A percentile compares a stretch with the other conserved stretches of the same genome.
Evolutionary conservation across 2,888 invertebrate genomes (phyloP).

Genomic region (Xylophagus ater): DNA sequence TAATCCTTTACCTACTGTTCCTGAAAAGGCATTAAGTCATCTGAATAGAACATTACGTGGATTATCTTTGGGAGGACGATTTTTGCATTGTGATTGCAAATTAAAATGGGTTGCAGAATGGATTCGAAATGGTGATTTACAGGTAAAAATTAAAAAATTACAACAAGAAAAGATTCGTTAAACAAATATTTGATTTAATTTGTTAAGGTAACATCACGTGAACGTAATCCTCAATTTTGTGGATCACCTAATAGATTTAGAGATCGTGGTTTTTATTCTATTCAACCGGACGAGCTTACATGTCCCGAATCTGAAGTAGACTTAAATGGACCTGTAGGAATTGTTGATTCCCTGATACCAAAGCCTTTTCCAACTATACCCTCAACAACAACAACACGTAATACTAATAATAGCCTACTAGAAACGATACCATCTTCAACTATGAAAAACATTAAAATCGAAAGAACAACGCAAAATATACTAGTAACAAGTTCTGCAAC

Average conservation of each 20-base stretch:
- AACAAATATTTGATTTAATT: neutral
- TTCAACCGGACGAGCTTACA: slow-evolving; percentile 63
- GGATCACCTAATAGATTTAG: slow-evolving; percentile 70
- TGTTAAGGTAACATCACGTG: slow-evolving; percentile 62
- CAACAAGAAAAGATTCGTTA: neutral
- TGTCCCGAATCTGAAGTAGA: slow-evolving; percentile 48
- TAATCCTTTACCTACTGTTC: slow-evolving; percentile 76
- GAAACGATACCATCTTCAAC: slow-evolving; percentile 12
- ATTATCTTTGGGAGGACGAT: slow-evolving; percentile 76
- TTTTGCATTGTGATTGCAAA: slow-evolving; percentile 79
- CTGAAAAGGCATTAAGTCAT: slow-evolving; percentile 63
- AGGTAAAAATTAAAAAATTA: slow-evolving; percentile 42
- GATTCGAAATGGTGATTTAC: slow-evolving; percentile 77
- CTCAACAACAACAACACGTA: slow-evolving; percentile 25
- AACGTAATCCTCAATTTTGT: slow-evolving; percentile 86
- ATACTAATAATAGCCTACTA: slow-evolving; percentile 14
- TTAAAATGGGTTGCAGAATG: slow-evolving; percentile 82
- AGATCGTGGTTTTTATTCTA: slow-evolving; percentile 76
- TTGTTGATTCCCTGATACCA: slow-evolving; percentile 35
- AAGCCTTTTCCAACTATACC: slow-evolving; percentile 34
- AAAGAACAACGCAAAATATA: too few species aligned
- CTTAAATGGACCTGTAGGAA: slow-evolving; percentile 35
- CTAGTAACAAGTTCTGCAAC: too few species aligned
- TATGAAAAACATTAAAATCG: neutral
- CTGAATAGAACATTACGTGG: slow-evolving; percentile 75